Percentiles rank a stretch among this genome's conserved stretches.
phyloP scores from a whole-genome alignment of 2,797 vertebrate species.

The Sternarchorhynchus goeldii region DNA sequence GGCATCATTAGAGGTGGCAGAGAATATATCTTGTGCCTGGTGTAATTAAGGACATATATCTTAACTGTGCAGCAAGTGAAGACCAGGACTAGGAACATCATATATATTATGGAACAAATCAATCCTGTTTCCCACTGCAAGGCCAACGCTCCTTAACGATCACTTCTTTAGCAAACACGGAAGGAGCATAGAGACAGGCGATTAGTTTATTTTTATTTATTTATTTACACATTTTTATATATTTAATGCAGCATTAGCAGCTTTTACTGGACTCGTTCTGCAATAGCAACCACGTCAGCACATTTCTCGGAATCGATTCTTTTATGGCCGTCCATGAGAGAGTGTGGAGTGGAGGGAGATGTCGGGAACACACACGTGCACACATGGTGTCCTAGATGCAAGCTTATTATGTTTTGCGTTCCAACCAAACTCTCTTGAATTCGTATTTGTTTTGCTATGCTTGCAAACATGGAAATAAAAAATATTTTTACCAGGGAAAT shows the following conservation, averaged over 20 bases:
- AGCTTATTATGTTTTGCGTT: background rate
- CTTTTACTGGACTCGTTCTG: too few relatives aligned
- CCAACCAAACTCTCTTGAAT: too few relatives aligned
- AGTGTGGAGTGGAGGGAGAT: background rate
- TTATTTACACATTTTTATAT: too few relatives aligned
- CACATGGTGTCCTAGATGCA: background rate
- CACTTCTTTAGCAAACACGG: background rate
- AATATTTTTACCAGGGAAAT: conserved; percentile 1
- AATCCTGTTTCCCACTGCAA: conserved; percentile 4
- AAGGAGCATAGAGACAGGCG: too few relatives aligned
- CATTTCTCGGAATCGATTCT: conserved; percentile 17
- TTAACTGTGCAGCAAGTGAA: background rate
- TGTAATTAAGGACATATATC: too few relatives aligned
- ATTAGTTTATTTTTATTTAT: too few relatives aligned
- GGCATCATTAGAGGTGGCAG: too few relatives aligned
- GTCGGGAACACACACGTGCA: background rate
- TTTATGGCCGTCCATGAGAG: conserved; percentile 10
- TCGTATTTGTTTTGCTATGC: background rate
- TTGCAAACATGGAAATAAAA: background rate
- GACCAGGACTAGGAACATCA: background rate
- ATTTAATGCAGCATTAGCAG: too few relatives aligned
- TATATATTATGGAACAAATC: conserved; percentile 19
- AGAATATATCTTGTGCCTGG: too few relatives aligned
- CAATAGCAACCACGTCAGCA: conserved; percentile 36
- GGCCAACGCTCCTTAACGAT: conserved; percentile 24